Conservation (phyloP, 2,888 invertebrate genomes). For the Caenorhabditis sulstoni region DNA sequence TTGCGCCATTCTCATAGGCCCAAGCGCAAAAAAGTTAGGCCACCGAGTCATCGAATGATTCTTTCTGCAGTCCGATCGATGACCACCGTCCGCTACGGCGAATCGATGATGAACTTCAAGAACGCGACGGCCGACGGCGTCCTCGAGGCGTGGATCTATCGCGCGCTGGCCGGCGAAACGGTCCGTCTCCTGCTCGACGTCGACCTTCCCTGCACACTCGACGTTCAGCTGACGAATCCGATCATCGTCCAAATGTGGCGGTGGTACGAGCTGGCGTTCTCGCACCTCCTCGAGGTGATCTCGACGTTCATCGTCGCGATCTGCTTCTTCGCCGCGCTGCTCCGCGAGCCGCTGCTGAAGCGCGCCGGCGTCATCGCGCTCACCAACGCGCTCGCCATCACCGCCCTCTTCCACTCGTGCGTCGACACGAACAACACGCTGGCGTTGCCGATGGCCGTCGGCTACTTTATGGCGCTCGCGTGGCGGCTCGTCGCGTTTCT, state of each 20-base stretch:
- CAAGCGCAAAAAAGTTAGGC: too few relatives aligned
- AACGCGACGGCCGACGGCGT: conserved; percentile 26
- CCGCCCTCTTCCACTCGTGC: not conserved
- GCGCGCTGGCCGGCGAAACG: conserved; percentile 8
- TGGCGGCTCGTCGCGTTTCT: conserved; percentile 9
- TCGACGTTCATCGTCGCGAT: conserved; percentile 19
- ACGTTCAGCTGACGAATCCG: conserved; percentile 9
- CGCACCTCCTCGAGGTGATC: conserved; percentile 25
- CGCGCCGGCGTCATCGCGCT: not conserved
- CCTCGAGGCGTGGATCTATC: conserved; percentile 40
- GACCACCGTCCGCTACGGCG: conserved; percentile 27
- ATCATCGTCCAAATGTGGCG: conserved; percentile 13
- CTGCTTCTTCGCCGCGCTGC: conserved; percentile 17
- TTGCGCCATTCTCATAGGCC: too few relatives aligned
- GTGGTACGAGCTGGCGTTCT: conserved; percentile 39
- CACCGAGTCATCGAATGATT: too few relatives aligned
- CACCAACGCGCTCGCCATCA: conserved; percentile 7
- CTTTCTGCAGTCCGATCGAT: conserved; percentile 30
- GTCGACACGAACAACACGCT: not conserved
- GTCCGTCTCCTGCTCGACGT: conserved; percentile 37
- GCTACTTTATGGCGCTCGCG: conserved; percentile 28
- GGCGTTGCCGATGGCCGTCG: conserved; percentile 28
- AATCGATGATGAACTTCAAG: conserved; percentile 29
- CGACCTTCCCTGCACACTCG: conserved; percentile 17
- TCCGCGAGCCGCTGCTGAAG: not conserved